Base-by-base conservation (phyloP, 2,888 invertebrate genomes). In the Chrysodeixis includens region DNA sequence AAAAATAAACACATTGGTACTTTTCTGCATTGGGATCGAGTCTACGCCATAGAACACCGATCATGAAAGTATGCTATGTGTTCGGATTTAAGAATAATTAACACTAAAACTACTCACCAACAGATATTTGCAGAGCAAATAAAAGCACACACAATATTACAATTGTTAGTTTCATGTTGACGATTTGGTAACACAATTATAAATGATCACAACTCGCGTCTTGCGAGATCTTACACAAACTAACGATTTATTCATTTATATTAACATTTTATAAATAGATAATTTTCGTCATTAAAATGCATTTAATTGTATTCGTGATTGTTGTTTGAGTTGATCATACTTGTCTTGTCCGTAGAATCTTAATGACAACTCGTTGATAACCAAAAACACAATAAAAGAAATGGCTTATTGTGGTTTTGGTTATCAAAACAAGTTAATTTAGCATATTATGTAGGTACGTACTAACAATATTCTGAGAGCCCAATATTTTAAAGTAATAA, bases 161-260 rank as follows among this genome's bases (percentile, higher is more conserved):
- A 40, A 40, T 40, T 40, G 40, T n/a, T 6, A 40, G n/a, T 6
- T n/a, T 40, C n/a, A 40, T 40, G 40, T 40, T 40, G 40, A n/a
- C 40, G 40, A 40, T 40, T 40, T 40, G 40, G n/a, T n/a, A n/a
- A 1, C 40, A 40, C 40, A n/a, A 40, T n/a, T 40, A 40, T 5
- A 40, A 40, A n/a, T 40, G 40, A 40, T 40, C n/a, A 40, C n/a
- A 40, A 14, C 3, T 5, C n/a, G n/a, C n/a, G 4, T 14, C 12
- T 14, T 0, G n/a, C 40, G 6, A 7, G 5, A 4, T 35, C 35
- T 35, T 12, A 40, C 0, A 40, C 0, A n/a, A 0, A n/a, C n/a
- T 40, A 40, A 40, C n/a, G 14, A 40, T n/a, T 40, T n/a, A 40
- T n/a, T 40, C n/a, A 40, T 40, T 40, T 40, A n/a, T 40, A 26